Conservation (phyloP, 2,797 vertebrate genomes). For the Tenualosa thibaudeaui region DNA sequence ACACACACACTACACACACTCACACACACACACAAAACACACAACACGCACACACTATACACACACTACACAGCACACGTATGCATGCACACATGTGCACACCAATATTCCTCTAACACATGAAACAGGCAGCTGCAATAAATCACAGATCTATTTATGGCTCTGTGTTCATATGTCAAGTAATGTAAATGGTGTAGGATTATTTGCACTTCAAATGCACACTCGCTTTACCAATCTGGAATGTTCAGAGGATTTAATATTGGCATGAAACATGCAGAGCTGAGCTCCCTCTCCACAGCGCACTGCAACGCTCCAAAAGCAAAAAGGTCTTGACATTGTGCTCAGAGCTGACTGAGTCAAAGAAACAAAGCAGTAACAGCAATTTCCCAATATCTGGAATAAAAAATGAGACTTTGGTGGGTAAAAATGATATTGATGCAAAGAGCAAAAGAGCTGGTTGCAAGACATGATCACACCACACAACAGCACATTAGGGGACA, state of each 20-base stretch:
- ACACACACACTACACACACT: slow-evolving; percentile 31
- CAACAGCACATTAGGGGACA: slow-evolving; percentile 69
- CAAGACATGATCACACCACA: slow-evolving; percentile 65
- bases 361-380: slow-evolving; percentile 53
- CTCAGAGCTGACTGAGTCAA: slow-evolving; percentile 58
- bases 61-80: slow-evolving; percentile 27
- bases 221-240: not conserved
- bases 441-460: slow-evolving; percentile 59
- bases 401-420: slow-evolving; percentile 66
- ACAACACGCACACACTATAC: slow-evolving; percentile 1
- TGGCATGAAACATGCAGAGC: not conserved
- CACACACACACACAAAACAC: slow-evolving; percentile 33
- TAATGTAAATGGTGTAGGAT: slow-evolving; percentile 11
- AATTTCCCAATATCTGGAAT: slow-evolving; percentile 66
- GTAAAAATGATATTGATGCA: slow-evolving; percentile 48
- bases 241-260: slow-evolving; percentile 2
- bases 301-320: not conserved
- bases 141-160: slow-evolving; percentile 22
- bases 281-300: not conserved
- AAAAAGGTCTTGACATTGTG: slow-evolving; percentile 18
- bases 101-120: slow-evolving; percentile 26
- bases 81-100: slow-evolving; percentile 29
- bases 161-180: not conserved
- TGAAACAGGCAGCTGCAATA: not conserved
- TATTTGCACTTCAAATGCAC: slow-evolving; percentile 1